phyloP scores from a whole-genome alignment of 2,113 vertebrate genomes.

The Eclectus roratus region DNA sequence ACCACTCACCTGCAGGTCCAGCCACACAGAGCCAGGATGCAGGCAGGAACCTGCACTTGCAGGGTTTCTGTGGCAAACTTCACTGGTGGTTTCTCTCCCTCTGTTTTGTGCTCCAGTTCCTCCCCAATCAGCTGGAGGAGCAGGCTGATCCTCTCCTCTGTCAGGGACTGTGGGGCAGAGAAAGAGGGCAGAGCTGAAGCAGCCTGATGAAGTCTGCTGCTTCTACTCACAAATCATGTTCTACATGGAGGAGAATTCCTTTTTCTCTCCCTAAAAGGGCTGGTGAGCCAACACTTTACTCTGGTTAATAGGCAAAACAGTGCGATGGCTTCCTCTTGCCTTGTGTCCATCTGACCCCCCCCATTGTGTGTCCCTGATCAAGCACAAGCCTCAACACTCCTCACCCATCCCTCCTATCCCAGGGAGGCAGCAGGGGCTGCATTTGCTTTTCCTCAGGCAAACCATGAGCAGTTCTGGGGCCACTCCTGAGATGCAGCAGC shows the following conservation, averaged over 20 bases:
- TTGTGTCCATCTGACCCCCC: background rate
- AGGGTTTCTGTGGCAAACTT: slow-evolving; percentile 72
- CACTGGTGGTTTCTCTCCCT: slow-evolving; percentile 31
- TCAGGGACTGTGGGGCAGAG: slow-evolving; percentile 74
- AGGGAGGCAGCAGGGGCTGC: background rate
- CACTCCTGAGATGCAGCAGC: background rate
- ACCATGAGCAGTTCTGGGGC: fast-evolving
- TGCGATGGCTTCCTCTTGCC: background rate
- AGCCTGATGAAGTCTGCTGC: background rate
- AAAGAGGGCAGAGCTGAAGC: background rate
- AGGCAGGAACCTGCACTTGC: slow-evolving; percentile 87
- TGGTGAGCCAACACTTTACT: background rate
- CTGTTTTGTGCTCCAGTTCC: slow-evolving; percentile 74
- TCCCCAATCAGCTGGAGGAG: slow-evolving; percentile 86
- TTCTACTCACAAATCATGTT: background rate
- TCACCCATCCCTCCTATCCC: background rate
- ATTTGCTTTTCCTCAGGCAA: background rate
- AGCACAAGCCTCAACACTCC: background rate
- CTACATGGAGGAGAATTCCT: fast-evolving
- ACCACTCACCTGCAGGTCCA: slow-evolving; percentile 85
- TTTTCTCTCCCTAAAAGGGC: background rate
- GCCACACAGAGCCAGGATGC: slow-evolving; percentile 88
- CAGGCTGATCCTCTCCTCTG: slow-evolving; percentile 83
- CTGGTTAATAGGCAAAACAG: background rate
- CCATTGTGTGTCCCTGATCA: fast-evolving